A percentile compares a stretch with the other conserved stretches of the same genome.
These are phyloP conservation scores for Clitarchus hookeri DNA, from an alignment of 2,888 invertebrate genomes.

Conservation along the genomic window DNA sequence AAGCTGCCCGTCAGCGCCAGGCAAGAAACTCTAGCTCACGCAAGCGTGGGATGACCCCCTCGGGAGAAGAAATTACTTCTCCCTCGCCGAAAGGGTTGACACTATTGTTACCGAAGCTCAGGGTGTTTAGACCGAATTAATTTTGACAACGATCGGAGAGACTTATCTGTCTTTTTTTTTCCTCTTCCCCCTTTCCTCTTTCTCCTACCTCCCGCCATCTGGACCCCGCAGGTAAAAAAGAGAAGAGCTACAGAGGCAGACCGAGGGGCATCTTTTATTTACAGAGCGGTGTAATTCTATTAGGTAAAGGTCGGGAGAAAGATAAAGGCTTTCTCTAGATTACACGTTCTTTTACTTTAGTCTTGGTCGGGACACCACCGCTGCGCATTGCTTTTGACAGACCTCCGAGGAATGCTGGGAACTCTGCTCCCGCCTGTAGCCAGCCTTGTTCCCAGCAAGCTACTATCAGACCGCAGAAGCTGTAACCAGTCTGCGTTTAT, in stretches of 20 bases:
- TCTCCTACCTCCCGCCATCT: background rate
- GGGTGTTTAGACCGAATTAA: conserved; percentile 14
- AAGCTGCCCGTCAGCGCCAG: background rate
- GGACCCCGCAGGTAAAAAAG: background rate
- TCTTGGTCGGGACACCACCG: background rate
- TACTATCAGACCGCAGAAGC: background rate
- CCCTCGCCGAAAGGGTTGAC: background rate
- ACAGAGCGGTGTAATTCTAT: conserved; percentile 23
- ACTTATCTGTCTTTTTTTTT: background rate
- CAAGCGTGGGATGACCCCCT: background rate
- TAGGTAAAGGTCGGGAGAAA: background rate
- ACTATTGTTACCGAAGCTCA: background rate
- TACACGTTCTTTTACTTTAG: conserved; percentile 23
- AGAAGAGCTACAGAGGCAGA: conserved; percentile 8
- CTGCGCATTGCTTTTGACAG: conserved; percentile 5
- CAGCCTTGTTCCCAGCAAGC: background rate
- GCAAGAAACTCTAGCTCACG: background rate
- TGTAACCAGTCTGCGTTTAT: background rate
- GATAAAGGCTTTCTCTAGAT: conserved; percentile 21
- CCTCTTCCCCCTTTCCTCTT: background rate
- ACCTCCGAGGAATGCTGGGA: background rate
- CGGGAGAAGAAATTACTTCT: background rate
- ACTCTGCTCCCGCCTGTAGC: background rate
- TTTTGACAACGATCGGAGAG: conserved; percentile 14
- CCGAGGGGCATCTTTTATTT: conserved; percentile 14